These are phyloP conservation scores for Chloroclystis v-ata DNA, from an alignment of 2,888 invertebrate species.

Conservation along the genomic window DNA sequence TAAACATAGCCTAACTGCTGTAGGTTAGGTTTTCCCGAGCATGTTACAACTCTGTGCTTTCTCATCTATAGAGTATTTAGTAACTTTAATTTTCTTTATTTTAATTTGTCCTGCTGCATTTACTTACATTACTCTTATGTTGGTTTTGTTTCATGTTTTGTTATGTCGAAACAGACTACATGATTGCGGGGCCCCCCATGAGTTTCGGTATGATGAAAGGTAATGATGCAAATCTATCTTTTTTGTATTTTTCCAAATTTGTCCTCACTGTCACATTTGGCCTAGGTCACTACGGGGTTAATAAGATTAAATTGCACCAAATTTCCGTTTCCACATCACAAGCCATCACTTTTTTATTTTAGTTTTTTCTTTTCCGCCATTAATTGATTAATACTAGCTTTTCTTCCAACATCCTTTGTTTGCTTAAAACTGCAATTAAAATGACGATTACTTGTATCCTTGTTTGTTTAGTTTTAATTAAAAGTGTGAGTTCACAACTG, in stretches of 20 bases:
- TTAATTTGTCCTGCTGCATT: constrained; percentile 54
- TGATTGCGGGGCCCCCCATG: constrained; percentile 89
- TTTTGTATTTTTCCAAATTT: constrained; percentile 61
- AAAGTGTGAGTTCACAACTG: background rate
- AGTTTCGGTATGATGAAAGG: constrained; percentile 93
- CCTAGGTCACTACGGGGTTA: constrained; percentile 67
- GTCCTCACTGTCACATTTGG: constrained; percentile 61
- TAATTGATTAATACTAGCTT: constrained; percentile 29
- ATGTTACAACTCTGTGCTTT: constrained; percentile 69
- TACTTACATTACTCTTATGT: constrained; percentile 82
- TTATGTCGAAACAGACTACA: constrained; percentile 80
- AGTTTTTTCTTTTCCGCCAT: constrained; percentile 39
- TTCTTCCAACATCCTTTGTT: constrained; percentile 11
- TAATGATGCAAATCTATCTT: constrained; percentile 76
- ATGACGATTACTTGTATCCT: background rate
- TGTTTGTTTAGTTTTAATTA: background rate
- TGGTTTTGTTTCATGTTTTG: constrained; percentile 86
- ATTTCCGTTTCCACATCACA: constrained; percentile 60
- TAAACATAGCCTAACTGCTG: constrained; percentile 12
- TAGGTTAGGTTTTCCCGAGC: constrained; percentile 49
- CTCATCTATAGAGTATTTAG: constrained; percentile 47
- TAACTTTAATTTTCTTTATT: constrained; percentile 38
- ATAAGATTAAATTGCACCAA: constrained; percentile 56
- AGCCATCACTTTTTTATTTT: constrained; percentile 41
- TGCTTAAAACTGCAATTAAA: background rate